Evolutionary conservation across 2,888 invertebrate genomes (phyloP).

Genomic region (Phengaris alcon): DNA sequence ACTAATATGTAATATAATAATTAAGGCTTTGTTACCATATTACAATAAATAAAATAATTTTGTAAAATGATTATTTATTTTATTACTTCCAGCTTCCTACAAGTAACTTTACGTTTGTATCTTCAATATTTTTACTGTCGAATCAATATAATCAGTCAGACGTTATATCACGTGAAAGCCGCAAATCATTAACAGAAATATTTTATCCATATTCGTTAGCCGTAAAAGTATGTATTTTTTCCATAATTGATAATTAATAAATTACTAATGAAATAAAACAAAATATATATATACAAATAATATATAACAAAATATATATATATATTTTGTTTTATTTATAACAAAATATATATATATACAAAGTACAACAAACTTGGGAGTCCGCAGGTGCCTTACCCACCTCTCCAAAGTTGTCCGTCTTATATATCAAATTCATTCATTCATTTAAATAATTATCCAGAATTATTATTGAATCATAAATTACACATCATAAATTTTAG

Average conservation of each 20-base stretch:
- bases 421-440: neutral
- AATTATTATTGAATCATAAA: too few species aligned
- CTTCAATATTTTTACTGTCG: neutral
- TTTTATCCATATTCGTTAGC: neutral
- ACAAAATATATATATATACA: too few species aligned
- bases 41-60: constrained; percentile 44
- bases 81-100: neutral
- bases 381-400: neutral
- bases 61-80: constrained; percentile 26
- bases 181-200: neutral
- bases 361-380: neutral
- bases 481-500: too few species aligned
- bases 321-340: too few species aligned
- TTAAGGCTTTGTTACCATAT: constrained; percentile 55
- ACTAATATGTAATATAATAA: constrained; percentile 43
- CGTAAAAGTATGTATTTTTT: too few species aligned
- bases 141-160: too few species aligned
- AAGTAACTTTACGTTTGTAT: neutral
- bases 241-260: neutral
- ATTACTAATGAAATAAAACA: too few species aligned
- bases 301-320: too few species aligned
- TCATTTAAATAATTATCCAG: too few species aligned
- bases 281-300: too few species aligned
- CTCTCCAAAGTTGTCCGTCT: neutral
- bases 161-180: neutral